phyloP scores from a whole-genome alignment of 2,888 invertebrate genomes.

The Dasysyrphus albostriatus region DNA sequence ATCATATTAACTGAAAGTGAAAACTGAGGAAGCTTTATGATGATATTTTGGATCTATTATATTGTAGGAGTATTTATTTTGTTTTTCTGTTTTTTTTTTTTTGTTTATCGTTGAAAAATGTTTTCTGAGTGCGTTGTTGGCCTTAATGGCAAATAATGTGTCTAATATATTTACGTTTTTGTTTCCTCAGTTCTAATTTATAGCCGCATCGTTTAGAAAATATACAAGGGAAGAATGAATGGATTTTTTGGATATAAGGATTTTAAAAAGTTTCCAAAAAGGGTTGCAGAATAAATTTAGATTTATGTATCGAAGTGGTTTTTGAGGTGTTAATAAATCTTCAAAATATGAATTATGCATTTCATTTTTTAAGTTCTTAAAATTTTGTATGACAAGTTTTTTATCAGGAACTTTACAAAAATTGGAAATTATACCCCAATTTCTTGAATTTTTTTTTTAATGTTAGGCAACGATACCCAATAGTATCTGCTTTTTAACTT shows the following conservation, averaged over 20 bases:
- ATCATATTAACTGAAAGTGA: constrained; percentile 51
- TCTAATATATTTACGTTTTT: constrained; percentile 42
- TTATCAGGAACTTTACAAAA: not conserved
- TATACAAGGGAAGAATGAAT: not conserved
- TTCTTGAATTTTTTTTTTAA: not conserved
- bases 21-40: constrained; percentile 42
- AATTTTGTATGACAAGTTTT: not conserved
- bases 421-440: not conserved
- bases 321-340: not conserved
- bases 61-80: not conserved
- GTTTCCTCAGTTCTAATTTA: constrained; percentile 34
- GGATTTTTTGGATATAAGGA: constrained; percentile 1
- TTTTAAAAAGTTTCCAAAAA: not conserved
- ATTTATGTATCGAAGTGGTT: not conserved
- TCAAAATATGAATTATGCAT: not conserved
- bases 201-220: constrained; percentile 44
- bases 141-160: constrained; percentile 72
- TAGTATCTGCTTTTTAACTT: no score
- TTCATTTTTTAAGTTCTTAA: not conserved
- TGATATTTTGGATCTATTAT: constrained; percentile 13
- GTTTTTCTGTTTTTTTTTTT: not conserved
- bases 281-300: constrained; percentile 30
- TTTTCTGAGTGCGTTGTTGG: constrained; percentile 34
- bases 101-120: constrained; percentile 22
- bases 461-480: no score